A percentile compares a stretch with the other conserved stretches of the same genome.
These are phyloP conservation scores for Trididemnum clinides DNA, from an alignment of 23 tunicate species.

Conservation along the genomic window DNA sequence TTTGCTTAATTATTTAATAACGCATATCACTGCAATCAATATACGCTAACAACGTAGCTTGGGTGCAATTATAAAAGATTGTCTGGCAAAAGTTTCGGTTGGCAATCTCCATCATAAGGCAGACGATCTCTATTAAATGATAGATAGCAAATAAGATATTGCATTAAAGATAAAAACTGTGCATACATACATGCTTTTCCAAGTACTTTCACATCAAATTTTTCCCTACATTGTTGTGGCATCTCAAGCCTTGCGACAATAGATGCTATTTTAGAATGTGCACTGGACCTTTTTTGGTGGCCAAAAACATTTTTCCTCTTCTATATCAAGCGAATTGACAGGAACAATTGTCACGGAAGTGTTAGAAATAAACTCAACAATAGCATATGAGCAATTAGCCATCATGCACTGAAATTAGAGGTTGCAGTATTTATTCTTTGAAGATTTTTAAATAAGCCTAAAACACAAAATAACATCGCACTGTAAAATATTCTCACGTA, in stretches of 20 bases:
- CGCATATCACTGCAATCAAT: no score
- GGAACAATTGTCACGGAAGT: background rate
- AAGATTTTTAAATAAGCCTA: no score
- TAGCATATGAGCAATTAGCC: background rate
- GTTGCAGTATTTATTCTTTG: no score
- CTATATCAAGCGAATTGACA: background rate
- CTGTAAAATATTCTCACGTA: background rate
- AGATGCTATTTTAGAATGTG: background rate
- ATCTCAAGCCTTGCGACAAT: background rate
- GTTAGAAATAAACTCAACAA: background rate
- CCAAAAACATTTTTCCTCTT: background rate
- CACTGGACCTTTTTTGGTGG: background rate
- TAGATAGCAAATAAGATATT: background rate
- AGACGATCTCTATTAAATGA: background rate
- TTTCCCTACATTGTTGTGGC: background rate
- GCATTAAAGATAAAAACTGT: background rate
- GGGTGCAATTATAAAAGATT: no score
- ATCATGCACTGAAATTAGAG: no score
- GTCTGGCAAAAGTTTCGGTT: no score
- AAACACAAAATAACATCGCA: background rate
- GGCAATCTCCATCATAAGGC: no score
- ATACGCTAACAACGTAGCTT: no score
- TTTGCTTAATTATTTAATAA: no score
- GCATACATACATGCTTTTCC: constrained; percentile 6
- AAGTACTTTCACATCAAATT: background rate